Evolutionary conservation across 2,888 invertebrate genomes (phyloP).

Genomic region (Stegana nigrithorax): DNA sequence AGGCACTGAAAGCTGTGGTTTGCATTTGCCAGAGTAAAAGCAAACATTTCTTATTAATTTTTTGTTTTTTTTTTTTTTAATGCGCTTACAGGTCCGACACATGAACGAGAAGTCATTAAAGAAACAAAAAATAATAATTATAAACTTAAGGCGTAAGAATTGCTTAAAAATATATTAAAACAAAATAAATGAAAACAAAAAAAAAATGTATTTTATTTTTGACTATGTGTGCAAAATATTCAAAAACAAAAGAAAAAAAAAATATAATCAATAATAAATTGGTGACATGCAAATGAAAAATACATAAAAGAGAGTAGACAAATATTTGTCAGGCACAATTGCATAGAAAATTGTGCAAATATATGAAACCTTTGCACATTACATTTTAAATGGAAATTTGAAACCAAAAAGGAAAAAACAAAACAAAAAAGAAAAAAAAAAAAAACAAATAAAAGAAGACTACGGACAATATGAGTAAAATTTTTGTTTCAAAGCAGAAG

Average conservation of each 20-base stretch:
- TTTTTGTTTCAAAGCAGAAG: too few relatives aligned
- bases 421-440: conserved; percentile 2
- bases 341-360: too few relatives aligned
- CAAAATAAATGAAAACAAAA: conserved; percentile 4
- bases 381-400: not conserved
- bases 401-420: not conserved
- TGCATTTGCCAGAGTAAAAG: too few relatives aligned
- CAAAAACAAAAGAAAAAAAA: not conserved
- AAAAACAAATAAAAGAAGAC: conserved; percentile 17
- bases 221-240: not conserved
- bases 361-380: too few relatives aligned
- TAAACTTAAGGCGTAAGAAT: conserved; percentile 59
- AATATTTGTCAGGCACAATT: too few relatives aligned
- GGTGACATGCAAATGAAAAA: too few relatives aligned
- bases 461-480: conserved; percentile 13
- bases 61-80: conserved; percentile 7
- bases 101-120: conserved; percentile 54
- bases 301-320: too few relatives aligned
- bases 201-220: conserved; percentile 38
- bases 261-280: not conserved
- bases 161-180: conserved; percentile 36
- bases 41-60: not conserved
- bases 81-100: conserved; percentile 53
- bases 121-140: conserved; percentile 56
- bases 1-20: too few relatives aligned